phyloP scores from a whole-genome alignment of 2,797 vertebrate species.

The Nannoperca obscura region DNA sequence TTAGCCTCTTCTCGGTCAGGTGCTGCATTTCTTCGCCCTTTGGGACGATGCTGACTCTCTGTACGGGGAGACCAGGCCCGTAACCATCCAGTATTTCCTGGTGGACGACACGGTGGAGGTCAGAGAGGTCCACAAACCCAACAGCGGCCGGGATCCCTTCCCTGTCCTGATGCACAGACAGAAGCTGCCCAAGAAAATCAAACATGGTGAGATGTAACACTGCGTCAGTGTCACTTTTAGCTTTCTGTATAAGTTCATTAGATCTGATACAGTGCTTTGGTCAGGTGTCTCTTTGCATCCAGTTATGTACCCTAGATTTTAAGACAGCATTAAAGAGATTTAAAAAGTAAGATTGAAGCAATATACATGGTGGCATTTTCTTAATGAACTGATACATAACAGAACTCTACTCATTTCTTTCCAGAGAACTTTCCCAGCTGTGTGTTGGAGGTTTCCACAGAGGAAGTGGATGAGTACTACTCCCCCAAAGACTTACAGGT shows the following conservation, averaged over 20 bases:
- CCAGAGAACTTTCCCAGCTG: slow-evolving; percentile 91
- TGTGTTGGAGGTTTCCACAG: slow-evolving; percentile 90
- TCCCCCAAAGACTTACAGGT: slow-evolving; percentile 92
- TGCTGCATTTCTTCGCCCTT: slow-evolving; percentile 91
- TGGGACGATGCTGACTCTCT: slow-evolving; percentile 87
- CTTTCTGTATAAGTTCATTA: background rate
- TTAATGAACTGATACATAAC: background rate
- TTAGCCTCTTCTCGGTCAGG: slow-evolving; percentile 76
- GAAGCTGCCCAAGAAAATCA: slow-evolving; percentile 87
- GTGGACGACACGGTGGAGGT: slow-evolving; percentile 93
- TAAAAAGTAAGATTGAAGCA: background rate
- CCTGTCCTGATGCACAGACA: slow-evolving; percentile 90
- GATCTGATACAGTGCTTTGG: background rate
- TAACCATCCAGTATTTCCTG: slow-evolving; percentile 92
- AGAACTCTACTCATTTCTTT: background rate
- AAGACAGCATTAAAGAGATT: background rate
- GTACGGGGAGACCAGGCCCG: slow-evolving; percentile 83
- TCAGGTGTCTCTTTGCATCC: background rate
- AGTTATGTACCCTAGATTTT: background rate
- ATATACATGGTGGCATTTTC: background rate
- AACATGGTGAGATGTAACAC: slow-evolving; percentile 64
- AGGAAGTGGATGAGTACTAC: slow-evolving; percentile 92
- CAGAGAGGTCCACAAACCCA: slow-evolving; percentile 87
- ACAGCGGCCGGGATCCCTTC: slow-evolving; percentile 90
- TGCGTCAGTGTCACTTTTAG: background rate